Percentiles rank a stretch among this genome's conserved stretches.
Evolutionary conservation across 2,888 invertebrate species (phyloP).

Genomic region (Patella depressa): DNA sequence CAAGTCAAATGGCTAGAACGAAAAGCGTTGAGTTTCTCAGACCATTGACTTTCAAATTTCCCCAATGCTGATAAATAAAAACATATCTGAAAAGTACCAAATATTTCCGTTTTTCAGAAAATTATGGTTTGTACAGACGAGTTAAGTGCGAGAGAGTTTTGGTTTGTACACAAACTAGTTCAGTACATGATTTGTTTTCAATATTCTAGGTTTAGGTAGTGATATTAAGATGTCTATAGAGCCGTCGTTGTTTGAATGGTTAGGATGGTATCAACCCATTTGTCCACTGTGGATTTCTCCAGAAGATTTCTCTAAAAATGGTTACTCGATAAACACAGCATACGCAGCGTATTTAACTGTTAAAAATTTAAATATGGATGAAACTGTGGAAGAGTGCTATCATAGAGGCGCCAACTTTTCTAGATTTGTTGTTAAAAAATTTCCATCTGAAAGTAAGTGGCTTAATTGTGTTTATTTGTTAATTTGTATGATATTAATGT

Average conservation of each 20-base stretch:
- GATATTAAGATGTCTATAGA: conserved; percentile 76
- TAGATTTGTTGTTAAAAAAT: conserved; percentile 75
- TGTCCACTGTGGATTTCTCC: conserved; percentile 68
- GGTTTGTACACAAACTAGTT: neutral
- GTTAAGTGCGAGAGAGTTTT: no score
- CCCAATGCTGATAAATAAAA: no score
- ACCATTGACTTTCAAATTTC: no score
- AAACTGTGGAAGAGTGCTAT: conserved; percentile 81
- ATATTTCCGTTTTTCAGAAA: no score
- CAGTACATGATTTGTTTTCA: neutral
- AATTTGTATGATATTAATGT: no score
- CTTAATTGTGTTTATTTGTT: no score
- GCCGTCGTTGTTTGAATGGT: conserved; percentile 94
- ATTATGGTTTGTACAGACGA: no score
- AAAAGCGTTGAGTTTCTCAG: no score
- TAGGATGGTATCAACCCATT: conserved; percentile 82
- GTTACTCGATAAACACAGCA: conserved; percentile 82
- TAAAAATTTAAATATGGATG: conserved; percentile 71
- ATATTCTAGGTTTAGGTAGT: conserved; percentile 35
- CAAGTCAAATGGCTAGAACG: no score
- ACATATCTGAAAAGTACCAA: no score
- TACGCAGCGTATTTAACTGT: conserved; percentile 76
- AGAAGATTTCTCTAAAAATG: conserved; percentile 80
- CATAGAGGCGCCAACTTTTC: conserved; percentile 77
- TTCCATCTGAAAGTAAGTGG: conserved; percentile 71